A percentile compares a stretch with the other conserved stretches of the same genome.
Evolutionary conservation across 1,140 invertebrate species (phyloP).

Genomic region (Hydropsyche tenuis): DNA sequence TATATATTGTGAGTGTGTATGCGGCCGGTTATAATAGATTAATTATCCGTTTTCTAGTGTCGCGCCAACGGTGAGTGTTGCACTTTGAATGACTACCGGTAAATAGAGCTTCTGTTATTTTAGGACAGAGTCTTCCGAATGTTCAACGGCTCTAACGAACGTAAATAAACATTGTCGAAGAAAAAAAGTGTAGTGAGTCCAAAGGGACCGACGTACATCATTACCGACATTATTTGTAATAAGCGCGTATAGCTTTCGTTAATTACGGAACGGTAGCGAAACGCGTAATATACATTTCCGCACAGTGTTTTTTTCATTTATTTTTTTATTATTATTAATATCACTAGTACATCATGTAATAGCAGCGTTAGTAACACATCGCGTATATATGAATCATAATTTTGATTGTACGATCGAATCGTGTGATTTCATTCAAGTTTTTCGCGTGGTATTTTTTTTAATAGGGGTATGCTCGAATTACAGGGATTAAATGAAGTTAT

Average conservation of each 20-base stretch:
- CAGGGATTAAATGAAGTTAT: constrained; percentile 36
- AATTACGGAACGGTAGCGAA: constrained; percentile 19
- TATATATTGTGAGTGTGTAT: background rate
- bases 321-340: background rate
- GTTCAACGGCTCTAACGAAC: constrained; percentile 30
- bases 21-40: constrained; percentile 5
- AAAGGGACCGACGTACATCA: constrained; percentile 33
- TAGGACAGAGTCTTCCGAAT: constrained; percentile 33
- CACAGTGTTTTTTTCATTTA: background rate
- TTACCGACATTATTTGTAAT: constrained; percentile 35
- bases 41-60: background rate
- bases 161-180: constrained; percentile 26
- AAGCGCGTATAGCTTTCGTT: constrained; percentile 20
- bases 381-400: too few species aligned
- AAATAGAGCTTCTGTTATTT: constrained; percentile 30
- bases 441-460: background rate
- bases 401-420: too few species aligned
- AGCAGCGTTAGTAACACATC: background rate
- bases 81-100: background rate
- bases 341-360: background rate
- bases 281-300: constrained; percentile 5
- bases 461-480: constrained; percentile 5
- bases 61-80: background rate
- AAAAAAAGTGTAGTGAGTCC: constrained; percentile 17
- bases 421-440: constrained; percentile 4